Evolutionary conservation across 1,140 invertebrate genomes (phyloP).

Genomic region (Danaus melanippus): DNA sequence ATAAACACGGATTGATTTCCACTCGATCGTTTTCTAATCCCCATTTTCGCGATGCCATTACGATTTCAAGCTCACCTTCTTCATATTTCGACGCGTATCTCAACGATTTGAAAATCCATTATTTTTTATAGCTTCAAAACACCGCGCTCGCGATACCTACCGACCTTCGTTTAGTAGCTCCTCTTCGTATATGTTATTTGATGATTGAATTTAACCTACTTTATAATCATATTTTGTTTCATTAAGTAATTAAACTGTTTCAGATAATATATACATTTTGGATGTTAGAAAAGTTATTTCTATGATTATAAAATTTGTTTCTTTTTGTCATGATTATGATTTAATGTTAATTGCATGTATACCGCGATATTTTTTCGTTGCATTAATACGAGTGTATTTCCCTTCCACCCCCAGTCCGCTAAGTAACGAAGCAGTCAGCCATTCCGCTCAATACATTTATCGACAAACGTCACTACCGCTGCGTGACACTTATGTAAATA

Average conservation of each 20-base stretch:
- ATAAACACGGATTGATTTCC: slow-evolving; percentile 51
- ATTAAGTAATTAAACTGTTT: too few species aligned
- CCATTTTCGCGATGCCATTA: slow-evolving; percentile 67
- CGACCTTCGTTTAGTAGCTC: slow-evolving; percentile 35
- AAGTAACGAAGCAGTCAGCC: slow-evolving; percentile 40
- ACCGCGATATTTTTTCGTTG: neutral
- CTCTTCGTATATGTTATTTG: slow-evolving; percentile 26
- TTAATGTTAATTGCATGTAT: too few species aligned
- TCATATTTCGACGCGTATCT: slow-evolving; percentile 68
- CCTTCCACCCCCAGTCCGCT: slow-evolving; percentile 20
- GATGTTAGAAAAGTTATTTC: too few species aligned
- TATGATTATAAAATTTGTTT: too few species aligned
- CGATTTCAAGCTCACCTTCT: slow-evolving; percentile 64
- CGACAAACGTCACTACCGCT: slow-evolving; percentile 65
- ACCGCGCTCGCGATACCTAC: slow-evolving; percentile 42
- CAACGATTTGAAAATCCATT: slow-evolving; percentile 70
- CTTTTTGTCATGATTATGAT: too few species aligned
- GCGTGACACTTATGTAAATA: slow-evolving; percentile 74
- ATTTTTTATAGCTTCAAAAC: slow-evolving; percentile 69
- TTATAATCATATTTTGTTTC: too few species aligned
- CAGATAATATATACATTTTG: too few species aligned
- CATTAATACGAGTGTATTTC: slow-evolving; percentile 3
- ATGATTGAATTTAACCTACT: too few species aligned
- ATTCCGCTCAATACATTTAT: slow-evolving; percentile 66
- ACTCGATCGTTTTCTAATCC: slow-evolving; percentile 69